Evolutionary conservation across 2,797 vertebrate species (phyloP).

Genomic region (Clamator glandarius): DNA sequence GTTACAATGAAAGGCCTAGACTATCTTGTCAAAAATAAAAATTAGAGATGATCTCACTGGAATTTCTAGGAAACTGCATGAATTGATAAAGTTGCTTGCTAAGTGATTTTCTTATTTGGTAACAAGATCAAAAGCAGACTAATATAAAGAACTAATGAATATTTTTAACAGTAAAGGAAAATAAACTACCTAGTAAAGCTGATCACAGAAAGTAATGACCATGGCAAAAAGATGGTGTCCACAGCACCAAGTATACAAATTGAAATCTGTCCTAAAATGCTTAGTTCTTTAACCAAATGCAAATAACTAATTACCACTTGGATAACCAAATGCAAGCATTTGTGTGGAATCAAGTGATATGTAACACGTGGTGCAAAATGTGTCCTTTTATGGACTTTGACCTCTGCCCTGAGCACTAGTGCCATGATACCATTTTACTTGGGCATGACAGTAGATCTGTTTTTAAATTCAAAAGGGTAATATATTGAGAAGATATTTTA

Average conservation of each 20-base stretch:
- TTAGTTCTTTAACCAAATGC: not conserved
- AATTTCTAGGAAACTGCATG: not conserved
- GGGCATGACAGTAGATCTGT: not conserved
- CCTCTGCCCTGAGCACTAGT: not conserved
- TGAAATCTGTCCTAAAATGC: not conserved
- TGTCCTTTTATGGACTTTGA: not conserved
- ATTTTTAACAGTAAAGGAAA: not conserved
- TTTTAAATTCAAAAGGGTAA: not conserved
- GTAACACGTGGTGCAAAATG: not conserved
- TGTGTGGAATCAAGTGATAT: not conserved
- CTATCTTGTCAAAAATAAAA: not conserved
- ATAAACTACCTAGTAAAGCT: not conserved
- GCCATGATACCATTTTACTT: not conserved
- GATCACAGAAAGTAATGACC: not conserved
- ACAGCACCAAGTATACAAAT: not conserved
- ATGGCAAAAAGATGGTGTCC: not conserved
- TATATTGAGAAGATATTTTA: not conserved
- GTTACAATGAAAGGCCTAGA: not conserved
- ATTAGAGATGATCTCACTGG: not conserved
- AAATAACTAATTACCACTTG: not conserved
- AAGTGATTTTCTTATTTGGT: not conserved
- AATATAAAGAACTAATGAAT: not conserved
- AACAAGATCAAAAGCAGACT: not conserved
- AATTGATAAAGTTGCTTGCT: not conserved
- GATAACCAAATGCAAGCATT: not conserved